Base-by-base conservation (phyloP, 1,140 invertebrate genomes). In the Procambarus clarkii region DNA sequence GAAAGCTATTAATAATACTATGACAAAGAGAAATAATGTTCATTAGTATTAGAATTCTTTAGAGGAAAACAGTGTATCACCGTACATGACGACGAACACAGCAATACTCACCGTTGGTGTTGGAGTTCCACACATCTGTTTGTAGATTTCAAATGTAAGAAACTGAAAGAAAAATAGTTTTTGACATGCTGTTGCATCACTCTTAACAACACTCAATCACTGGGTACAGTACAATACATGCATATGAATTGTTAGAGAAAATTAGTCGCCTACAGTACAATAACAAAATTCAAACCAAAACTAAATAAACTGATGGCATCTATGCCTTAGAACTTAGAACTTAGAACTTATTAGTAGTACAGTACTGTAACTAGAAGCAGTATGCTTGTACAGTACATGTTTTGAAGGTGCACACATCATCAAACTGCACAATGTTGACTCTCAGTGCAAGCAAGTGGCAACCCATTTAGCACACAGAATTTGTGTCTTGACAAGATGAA, bases 61-160 rank as follows among this genome's bases (percentile, higher is more conserved):
- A 18, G 4, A 5, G 13, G 1, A 69, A 69, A 69, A 69, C 21
- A 69, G 4, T 9, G 50, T 13, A 54, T 8, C 4, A 54, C 34
- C 8, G 50, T 7, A 54, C 11, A 11, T 54, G 13, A 54, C 18
- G 21, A 74, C 24, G 7, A 74, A 24, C 8, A 74, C 60, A 21
- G 13, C 18, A n/a, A 13, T 82, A 89, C 87, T 89, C 34, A 89
- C 87, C 24, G 69, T 21, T 80, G 87, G 87, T 58, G 87, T 83
- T 11, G 60, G 46, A 71, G 15, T 83, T 8, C 87, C 87, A 81
- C 45, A 89, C 48, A 89, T 4, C 64, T 89, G 79, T 81, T 89
- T 89, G 87, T 89, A 89, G 87, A 89, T 89, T 76, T 89, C 87
- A 89, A 89, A 89, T 48, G 87, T 89, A 82, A 89, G 87, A 76